Base-by-base conservation (phyloP, 2,113 vertebrate genomes). In the Alectura lathami region DNA sequence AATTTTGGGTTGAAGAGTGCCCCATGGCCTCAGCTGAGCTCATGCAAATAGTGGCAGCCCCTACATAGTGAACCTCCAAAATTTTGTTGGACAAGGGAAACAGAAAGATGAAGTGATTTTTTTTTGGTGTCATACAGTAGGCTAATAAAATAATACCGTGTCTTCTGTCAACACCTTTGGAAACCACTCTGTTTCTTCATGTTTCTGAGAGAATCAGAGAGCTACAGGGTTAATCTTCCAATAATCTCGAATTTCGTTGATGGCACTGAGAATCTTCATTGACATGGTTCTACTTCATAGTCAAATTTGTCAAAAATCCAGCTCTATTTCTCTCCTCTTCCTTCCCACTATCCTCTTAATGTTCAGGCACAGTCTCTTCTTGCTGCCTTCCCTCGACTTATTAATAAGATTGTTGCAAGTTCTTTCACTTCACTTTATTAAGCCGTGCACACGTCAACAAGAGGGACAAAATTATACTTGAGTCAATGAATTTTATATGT, bases 391-490 rank as follows among this genome's bases (percentile, higher is more conserved):
- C 43, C 81, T 47, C 47, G 3, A 1, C 4, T 27, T 21, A 10
- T 4, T 29, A 38, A 12, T 12, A 12, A 69, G n/a, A 34, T 57
- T n/a, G 11, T 32, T 91, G 21, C 17, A 69, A 50, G 67, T 20
- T 48, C 24, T 63, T 32, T 63, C 20, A 12, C 13, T 30, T 77
- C 11, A 2, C 77, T 73, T 53, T 22, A 17, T 24, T 67, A 2
- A 17, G 15, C 11, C 57, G 8, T 29, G 22, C 26, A 23, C 32
- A 67, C 54, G 47, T 13, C 18, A 67, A n/a, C n/a, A n/a, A n/a
- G 30, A 74, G 23, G 5, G 9, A 18, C 8, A 22, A 17, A 29
- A 12, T 45, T 0, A 0, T 72, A 79, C 29, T 38, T 0, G 0
- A 59, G 12, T 57, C 22, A 70, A 18, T 38, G 6, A 36, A 27